Evolutionary conservation across 30 jellyfish, hydroid and myxozoan genomes (phyloP).

Genomic region (Rhopilema esculentum): DNA sequence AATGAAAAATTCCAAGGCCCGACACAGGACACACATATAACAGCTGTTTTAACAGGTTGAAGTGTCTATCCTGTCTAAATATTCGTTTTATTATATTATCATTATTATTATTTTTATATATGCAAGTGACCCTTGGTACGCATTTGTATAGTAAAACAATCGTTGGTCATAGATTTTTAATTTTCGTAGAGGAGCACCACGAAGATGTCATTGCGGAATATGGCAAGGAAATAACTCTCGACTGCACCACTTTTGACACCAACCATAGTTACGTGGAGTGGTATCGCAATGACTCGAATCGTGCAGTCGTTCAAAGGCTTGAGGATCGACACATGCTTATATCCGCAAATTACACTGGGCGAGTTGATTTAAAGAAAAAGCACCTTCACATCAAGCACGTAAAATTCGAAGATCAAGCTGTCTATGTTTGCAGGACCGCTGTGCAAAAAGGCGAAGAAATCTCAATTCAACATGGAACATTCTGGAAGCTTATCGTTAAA

Average conservation of each 20-base stretch:
- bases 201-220: constrained; percentile 50
- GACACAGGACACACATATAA: too few species aligned
- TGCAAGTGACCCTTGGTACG: too few species aligned
- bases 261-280: constrained; percentile 46
- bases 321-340: constrained; percentile 20
- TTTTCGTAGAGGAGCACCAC: constrained; percentile 38
- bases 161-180: neutral
- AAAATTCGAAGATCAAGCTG: constrained; percentile 58
- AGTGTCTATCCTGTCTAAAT: too few species aligned
- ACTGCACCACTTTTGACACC: constrained; percentile 46
- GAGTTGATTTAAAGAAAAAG: constrained; percentile 37
- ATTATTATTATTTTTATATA: too few species aligned
- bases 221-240: constrained; percentile 44
- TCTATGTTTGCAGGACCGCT: constrained; percentile 60
- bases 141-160: neutral
- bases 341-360: constrained; percentile 27
- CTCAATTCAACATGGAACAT: constrained; percentile 62
- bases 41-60: too few species aligned
- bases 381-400: constrained; percentile 38
- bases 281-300: constrained; percentile 55
- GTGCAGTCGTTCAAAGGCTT: constrained; percentile 36
- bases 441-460: constrained; percentile 33
- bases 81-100: too few species aligned
- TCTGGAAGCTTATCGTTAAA: constrained; percentile 67
- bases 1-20: too few species aligned